These are phyloP conservation scores for Cordilura impudica DNA, from an alignment of 2,888 invertebrate species.

Conservation along the genomic window DNA sequence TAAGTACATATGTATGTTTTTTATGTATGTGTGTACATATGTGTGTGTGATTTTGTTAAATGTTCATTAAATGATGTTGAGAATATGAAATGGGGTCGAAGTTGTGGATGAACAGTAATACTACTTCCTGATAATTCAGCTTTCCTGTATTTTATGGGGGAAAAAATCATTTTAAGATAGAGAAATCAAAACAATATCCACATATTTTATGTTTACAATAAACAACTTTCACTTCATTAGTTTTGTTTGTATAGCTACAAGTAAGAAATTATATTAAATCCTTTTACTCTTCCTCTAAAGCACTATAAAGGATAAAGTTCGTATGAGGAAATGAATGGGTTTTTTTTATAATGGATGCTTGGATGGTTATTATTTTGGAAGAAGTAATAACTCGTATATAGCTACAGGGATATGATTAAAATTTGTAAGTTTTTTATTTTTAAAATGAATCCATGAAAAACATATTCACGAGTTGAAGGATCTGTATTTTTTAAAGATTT, in stretches of 20 bases:
- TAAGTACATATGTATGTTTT: not conserved
- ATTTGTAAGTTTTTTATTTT: no score
- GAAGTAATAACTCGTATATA: no score
- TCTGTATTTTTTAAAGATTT: no score
- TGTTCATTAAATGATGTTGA: not conserved
- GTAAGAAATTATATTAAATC: conserved; percentile 41
- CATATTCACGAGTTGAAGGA: no score
- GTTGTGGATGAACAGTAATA: conserved; percentile 20
- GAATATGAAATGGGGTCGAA: not conserved
- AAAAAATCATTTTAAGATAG: conserved; percentile 28
- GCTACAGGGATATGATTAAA: no score
- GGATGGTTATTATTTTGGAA: not conserved
- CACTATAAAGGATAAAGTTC: not conserved
- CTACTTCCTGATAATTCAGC: conserved; percentile 56
- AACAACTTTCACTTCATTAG: conserved; percentile 58
- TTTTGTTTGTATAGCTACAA: conserved; percentile 39
- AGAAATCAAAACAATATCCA: conserved; percentile 50
- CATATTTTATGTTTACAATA: conserved; percentile 44
- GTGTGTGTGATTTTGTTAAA: conserved; percentile 1
- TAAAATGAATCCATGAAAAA: no score
- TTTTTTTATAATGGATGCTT: not conserved
- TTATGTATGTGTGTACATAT: no score
- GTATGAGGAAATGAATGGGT: not conserved
- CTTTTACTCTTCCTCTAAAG: conserved; percentile 7
- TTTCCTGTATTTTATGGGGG: conserved; percentile 55